Evolutionary conservation across 2,888 invertebrate genomes (phyloP), one percentile per base, ranked within the genome.

Genomic region (Scaptomyza tumidula): DNA sequence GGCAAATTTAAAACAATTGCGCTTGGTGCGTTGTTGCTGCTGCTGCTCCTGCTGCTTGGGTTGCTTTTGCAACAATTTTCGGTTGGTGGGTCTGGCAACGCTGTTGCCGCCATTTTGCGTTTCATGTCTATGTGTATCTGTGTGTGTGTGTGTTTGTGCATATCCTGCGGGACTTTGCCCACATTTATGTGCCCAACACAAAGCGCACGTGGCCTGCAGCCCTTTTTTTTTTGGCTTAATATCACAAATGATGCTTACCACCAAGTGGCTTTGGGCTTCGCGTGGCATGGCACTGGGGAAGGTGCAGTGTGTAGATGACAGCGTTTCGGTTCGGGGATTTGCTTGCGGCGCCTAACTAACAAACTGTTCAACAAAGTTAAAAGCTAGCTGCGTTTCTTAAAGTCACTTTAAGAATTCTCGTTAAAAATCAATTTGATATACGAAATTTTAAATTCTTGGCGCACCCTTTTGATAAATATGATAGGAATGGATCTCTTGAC

Each of bases 341-440:
- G 52, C 68, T 49, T 54, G 50, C 11, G 59, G 59, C 33, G 11
- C 37, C 35, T 19, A 19, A 19, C 46, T 49, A 67, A 67, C 68
- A 45, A 45, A 27, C 54, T 68, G 4, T 16, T 41, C 46, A 57
- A 50, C 68, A n/a, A 44, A 67, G 43, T 57, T 57, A 53, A 67
- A 49, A 31, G 45, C 33, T 49, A n/a, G 2, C 35, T 50, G 45
- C 3, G 4, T 11, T 19, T 11, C n/a, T 46, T 13, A 16, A 45
- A 10, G 41, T 41, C 41, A 37, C 10, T 27, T 11, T 31, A 14
- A 49, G 11, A 52, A 19, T n/a, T 24, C 45, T 73, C 73, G 46
- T 82, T 73, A 65, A 73, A 81, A 73, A 68, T 68, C 66, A 78
- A 65, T 80, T 76, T 63, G 6, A 14, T 54, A 19, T 45, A 19